Percentiles rank a stretch among this genome's conserved stretches.
phyloP scores from a whole-genome alignment of 37 sponge, comb jelly and placozoan species.

The Dysidea cf. avara region DNA sequence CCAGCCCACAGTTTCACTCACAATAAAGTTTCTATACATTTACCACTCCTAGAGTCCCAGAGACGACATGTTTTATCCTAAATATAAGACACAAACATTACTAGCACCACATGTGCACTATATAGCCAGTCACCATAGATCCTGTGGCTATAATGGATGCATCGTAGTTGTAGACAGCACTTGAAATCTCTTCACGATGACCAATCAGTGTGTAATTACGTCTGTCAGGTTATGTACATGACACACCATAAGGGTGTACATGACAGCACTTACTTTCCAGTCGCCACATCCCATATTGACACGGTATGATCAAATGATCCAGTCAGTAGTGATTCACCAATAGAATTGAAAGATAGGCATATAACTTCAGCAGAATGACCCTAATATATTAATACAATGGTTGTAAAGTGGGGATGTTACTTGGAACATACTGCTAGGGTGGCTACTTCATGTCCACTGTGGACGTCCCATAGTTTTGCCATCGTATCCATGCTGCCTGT shows the following conservation, averaged over 20 bases:
- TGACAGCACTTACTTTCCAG: slow-evolving; percentile 59
- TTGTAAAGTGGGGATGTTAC: neutral
- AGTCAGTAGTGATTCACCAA: slow-evolving; percentile 75
- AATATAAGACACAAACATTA: no score
- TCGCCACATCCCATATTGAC: slow-evolving; percentile 78
- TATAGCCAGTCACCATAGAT: slow-evolving; percentile 71
- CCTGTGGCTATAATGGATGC: slow-evolving; percentile 82
- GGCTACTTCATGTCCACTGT: slow-evolving; percentile 75
- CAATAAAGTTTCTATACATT: slow-evolving; percentile 71
- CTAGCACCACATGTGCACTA: no score
- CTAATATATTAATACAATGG: slow-evolving; percentile 20
- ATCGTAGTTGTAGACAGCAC: slow-evolving; percentile 82
- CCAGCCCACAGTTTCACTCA: no score
- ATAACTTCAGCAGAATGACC: slow-evolving; percentile 97
- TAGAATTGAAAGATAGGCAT: slow-evolving; percentile 75
- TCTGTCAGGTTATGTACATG: slow-evolving; percentile 15
- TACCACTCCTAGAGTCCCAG: slow-evolving; percentile 79
- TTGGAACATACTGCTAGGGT: slow-evolving; percentile 64
- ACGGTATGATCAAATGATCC: slow-evolving; percentile 98
- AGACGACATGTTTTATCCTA: slow-evolving; percentile 83
- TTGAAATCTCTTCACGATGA: slow-evolving; percentile 92
- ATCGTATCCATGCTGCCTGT: slow-evolving; percentile 98
- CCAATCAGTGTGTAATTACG: slow-evolving; percentile 72
- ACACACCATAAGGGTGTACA: neutral
- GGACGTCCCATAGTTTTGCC: slow-evolving; percentile 88